phyloP scores from a whole-genome alignment of 1,140 invertebrate genomes.

The Formica exsecta region DNA sequence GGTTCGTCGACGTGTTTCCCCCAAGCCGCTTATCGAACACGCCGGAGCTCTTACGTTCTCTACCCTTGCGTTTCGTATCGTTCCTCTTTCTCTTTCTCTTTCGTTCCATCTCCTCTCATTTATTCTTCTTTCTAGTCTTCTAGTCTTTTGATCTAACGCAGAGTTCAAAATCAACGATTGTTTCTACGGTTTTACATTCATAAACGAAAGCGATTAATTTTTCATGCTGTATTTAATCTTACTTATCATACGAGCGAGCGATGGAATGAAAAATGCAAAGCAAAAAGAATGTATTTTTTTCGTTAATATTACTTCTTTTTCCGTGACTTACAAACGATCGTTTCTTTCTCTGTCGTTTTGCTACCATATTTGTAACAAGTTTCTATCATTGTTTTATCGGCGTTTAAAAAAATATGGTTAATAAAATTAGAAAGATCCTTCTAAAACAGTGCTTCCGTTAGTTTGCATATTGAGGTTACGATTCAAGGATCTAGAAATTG shows the following conservation, averaged over 20 bases:
- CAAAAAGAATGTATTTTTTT: constrained; percentile 7
- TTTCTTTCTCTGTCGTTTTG: background rate
- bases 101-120: background rate
- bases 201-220: constrained; percentile 48
- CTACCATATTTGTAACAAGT: background rate
- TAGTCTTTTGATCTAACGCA: background rate
- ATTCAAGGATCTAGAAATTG: constrained; percentile 15
- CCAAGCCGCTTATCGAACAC: constrained; percentile 56
- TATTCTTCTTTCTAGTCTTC: constrained; percentile 31
- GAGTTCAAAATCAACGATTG: constrained; percentile 56
- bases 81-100: background rate
- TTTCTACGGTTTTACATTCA: constrained; percentile 18
- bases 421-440: constrained; percentile 18
- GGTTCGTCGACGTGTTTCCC: constrained; percentile 55
- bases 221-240: constrained; percentile 8
- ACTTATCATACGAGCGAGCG: background rate
- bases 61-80: constrained; percentile 9
- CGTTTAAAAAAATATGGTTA: constrained; percentile 17
- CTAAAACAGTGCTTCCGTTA: background rate
- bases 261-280: background rate
- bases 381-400: background rate
- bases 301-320: background rate
- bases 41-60: constrained; percentile 39
- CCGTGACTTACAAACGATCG: background rate
- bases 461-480: background rate